phyloP scores from a whole-genome alignment of 2,797 vertebrate genomes.

The Odontamblyopus lacepedii region DNA sequence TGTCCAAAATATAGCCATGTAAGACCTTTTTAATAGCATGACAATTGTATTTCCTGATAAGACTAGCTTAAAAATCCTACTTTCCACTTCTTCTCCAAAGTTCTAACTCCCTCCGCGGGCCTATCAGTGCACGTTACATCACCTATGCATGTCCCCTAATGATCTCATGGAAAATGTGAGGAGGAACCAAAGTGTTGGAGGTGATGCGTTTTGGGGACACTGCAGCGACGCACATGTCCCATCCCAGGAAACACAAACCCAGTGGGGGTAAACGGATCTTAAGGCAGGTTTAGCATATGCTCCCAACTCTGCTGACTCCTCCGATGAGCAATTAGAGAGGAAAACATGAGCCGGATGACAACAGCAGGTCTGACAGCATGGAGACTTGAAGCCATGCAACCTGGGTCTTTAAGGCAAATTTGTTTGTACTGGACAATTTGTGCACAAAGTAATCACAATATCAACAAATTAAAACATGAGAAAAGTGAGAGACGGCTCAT shows the following conservation, averaged over 20 bases:
- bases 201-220: constrained; percentile 64
- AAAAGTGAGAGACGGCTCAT: too few species aligned
- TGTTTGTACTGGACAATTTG: too few species aligned
- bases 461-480: too few species aligned
- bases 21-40: too few species aligned
- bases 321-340: constrained; percentile 65
- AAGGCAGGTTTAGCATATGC: constrained; percentile 71
- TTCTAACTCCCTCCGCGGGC: constrained; percentile 6
- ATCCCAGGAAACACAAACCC: constrained; percentile 71
- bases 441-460: too few species aligned
- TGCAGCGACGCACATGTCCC: constrained; percentile 35
- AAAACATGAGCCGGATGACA: constrained; percentile 69
- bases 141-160: constrained; percentile 42
- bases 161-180: constrained; percentile 72
- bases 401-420: too few species aligned
- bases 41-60: too few species aligned
- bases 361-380: constrained; percentile 23
- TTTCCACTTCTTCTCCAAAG: not conserved
- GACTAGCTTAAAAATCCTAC: not conserved
- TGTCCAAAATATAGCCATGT: too few species aligned
- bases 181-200: constrained; percentile 40
- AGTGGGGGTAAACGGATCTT: constrained; percentile 69
- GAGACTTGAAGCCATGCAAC: not conserved
- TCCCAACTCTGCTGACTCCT: constrained; percentile 64
- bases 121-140: constrained; percentile 46